Evolutionary conservation across 2,888 invertebrate species (phyloP).

Genomic region (Lymantria monacha): DNA sequence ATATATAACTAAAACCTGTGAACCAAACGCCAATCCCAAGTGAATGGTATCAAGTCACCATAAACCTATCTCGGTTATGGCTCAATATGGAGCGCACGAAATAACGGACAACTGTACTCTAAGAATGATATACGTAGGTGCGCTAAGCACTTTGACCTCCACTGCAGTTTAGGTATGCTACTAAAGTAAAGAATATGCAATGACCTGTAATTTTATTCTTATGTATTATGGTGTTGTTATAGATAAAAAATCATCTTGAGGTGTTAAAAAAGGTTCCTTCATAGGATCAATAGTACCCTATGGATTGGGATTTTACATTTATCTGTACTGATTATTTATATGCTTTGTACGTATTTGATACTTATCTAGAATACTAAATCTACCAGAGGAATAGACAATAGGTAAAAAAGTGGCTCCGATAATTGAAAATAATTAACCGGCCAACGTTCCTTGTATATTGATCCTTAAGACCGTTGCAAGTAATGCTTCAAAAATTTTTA

Average conservation of each 20-base stretch:
- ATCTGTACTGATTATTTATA: too few species aligned
- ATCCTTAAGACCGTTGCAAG: too few species aligned
- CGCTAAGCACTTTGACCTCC: conserved; percentile 44
- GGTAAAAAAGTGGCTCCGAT: too few species aligned
- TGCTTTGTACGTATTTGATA: too few species aligned
- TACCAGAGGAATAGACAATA: too few species aligned
- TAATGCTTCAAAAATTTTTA: too few species aligned
- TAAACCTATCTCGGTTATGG: conserved; percentile 56
- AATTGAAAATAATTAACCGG: too few species aligned
- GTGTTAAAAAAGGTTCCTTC: too few species aligned
- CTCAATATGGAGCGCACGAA: conserved; percentile 69
- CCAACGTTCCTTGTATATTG: too few species aligned
- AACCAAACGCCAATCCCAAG: conserved; percentile 71
- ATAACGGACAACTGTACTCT: conserved; percentile 57
- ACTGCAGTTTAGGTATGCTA: conserved; percentile 46
- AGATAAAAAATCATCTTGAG: conserved; percentile 23
- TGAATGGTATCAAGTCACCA: conserved; percentile 80
- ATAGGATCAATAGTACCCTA: too few species aligned
- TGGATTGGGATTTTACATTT: too few species aligned
- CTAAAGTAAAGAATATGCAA: conserved; percentile 48
- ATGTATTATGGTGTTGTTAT: conserved; percentile 18
- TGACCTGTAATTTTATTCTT: conserved; percentile 41
- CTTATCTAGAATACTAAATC: too few species aligned
- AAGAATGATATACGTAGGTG: conserved; percentile 56
- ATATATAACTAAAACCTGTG: conserved; percentile 38